A percentile compares a stretch with the other conserved stretches of the same genome.
Conservation (phyloP, 2,888 invertebrate species). For the Phortica magna region DNA sequence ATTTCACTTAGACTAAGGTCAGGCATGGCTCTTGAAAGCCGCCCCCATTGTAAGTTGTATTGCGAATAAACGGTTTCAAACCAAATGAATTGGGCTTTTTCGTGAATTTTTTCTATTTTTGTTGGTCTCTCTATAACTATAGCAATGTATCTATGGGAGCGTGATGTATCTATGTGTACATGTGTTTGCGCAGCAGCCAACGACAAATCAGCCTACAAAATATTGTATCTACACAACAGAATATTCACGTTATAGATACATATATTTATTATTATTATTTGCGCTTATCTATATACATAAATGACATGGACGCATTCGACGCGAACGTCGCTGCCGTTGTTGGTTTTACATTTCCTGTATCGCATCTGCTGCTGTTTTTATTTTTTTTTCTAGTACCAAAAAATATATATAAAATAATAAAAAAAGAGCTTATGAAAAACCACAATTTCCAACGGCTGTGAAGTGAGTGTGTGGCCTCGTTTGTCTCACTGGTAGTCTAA, state of each 20-base stretch:
- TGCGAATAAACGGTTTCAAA: not conserved
- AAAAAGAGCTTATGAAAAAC: conserved; percentile 44
- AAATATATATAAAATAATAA: conserved; percentile 54
- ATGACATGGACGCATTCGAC: not conserved
- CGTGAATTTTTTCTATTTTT: not conserved
- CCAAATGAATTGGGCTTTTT: not conserved
- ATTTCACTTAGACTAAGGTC: not conserved
- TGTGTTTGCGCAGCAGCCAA: not conserved
- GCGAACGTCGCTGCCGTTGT: conserved; percentile 49
- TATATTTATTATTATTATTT: conserved; percentile 31
- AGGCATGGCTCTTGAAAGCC: conserved; percentile 4
- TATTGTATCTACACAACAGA: not conserved
- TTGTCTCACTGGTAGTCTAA: conserved; percentile 41
- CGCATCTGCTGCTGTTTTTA: conserved; percentile 51
- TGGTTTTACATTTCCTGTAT: conserved; percentile 69
- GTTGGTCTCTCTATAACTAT: conserved; percentile 10
- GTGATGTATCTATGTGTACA: not conserved
- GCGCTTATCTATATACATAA: conserved; percentile 44
- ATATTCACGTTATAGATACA: not conserved
- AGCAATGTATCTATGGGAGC: not conserved
- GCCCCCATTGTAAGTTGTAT: not conserved
- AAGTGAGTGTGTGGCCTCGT: conserved; percentile 49
- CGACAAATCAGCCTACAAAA: conserved; percentile 19
- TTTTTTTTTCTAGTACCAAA: conserved; percentile 52
- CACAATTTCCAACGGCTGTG: conserved; percentile 36